Conservation (phyloP, 2,797 vertebrate species). For the Schizothorax lantsangensis region DNA sequence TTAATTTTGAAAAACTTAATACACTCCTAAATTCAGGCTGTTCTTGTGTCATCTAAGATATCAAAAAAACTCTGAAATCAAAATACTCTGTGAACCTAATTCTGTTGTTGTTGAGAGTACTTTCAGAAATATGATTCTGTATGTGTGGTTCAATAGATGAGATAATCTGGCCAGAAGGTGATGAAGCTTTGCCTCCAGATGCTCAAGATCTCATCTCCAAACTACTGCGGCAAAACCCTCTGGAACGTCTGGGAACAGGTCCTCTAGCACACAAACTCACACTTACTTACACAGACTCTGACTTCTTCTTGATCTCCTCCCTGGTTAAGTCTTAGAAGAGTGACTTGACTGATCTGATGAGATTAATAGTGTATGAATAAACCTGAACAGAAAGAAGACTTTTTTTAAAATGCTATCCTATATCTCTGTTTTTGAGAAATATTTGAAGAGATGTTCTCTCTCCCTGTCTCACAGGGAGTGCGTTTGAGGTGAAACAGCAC, state of each 20-base stretch:
- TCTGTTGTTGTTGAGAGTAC: slow-evolving; percentile 34
- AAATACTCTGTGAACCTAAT: background rate
- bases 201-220: slow-evolving; percentile 93
- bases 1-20: background rate
- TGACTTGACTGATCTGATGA: slow-evolving; percentile 7
- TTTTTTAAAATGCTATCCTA: background rate
- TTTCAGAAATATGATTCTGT: slow-evolving; percentile 33
- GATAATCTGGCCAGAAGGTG: slow-evolving; percentile 95
- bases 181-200: slow-evolving; percentile 92
- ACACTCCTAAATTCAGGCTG: background rate
- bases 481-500: slow-evolving; percentile 95
- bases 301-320: slow-evolving; percentile 2
- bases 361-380: slow-evolving; percentile 15
- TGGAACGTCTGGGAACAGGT: slow-evolving; percentile 95
- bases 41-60: background rate
- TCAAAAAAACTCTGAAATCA: too few relatives aligned
- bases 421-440: slow-evolving; percentile 26
- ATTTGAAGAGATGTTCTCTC: slow-evolving; percentile 26
- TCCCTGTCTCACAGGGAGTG: slow-evolving; percentile 80
- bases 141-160: slow-evolving; percentile 80
- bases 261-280: background rate
- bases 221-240: slow-evolving; percentile 90
- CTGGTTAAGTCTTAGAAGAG: slow-evolving; percentile 71
- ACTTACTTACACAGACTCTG: background rate
- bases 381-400: slow-evolving; percentile 5